Conservation (phyloP, 2,797 vertebrate species). For the Oryzias dopingdopingensis region DNA sequence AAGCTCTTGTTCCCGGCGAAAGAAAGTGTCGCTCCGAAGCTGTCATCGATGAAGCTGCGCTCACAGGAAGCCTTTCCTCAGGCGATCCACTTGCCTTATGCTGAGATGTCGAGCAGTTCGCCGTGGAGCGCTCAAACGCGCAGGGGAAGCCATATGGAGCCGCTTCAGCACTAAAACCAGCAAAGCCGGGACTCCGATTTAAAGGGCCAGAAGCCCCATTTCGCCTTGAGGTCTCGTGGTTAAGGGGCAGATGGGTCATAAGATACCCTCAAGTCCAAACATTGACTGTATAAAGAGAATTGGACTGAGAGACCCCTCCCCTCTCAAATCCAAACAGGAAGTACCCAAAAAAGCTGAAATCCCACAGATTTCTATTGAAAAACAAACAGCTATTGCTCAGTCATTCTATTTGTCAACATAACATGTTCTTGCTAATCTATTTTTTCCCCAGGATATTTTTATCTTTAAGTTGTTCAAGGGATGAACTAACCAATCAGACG, state of each 20-base stretch:
- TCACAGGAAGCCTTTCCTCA: constrained; percentile 20
- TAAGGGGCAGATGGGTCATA: constrained; percentile 45
- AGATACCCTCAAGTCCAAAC: constrained; percentile 37
- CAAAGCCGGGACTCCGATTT: constrained; percentile 61
- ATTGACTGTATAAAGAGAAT: too few relatives aligned
- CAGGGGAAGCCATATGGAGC: constrained; percentile 59
- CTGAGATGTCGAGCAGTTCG: constrained; percentile 22
- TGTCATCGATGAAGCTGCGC: constrained; percentile 58
- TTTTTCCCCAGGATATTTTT: too few relatives aligned
- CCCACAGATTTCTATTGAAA: too few relatives aligned
- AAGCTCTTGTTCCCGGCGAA: constrained; percentile 35
- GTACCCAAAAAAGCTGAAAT: too few relatives aligned
- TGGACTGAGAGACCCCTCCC: too few relatives aligned
- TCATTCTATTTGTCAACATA: too few relatives aligned
- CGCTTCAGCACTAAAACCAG: constrained; percentile 45
- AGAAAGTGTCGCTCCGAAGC: constrained; percentile 39
- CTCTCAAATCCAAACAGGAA: too few relatives aligned
- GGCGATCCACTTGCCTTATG: constrained; percentile 22
- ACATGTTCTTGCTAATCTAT: too few relatives aligned
- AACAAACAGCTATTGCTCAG: too few relatives aligned
- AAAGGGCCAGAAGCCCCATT: constrained; percentile 75
- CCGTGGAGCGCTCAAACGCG: constrained; percentile 38
- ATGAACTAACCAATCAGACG: too few relatives aligned
- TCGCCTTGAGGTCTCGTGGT: constrained; percentile 25
- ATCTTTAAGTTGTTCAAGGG: too few relatives aligned